Evolutionary conservation across 30 jellyfish, hydroid and myxozoan genomes (phyloP), one percentile per base, ranked within the genome.

Genomic region (Pseudorhiza aurosa): DNA sequence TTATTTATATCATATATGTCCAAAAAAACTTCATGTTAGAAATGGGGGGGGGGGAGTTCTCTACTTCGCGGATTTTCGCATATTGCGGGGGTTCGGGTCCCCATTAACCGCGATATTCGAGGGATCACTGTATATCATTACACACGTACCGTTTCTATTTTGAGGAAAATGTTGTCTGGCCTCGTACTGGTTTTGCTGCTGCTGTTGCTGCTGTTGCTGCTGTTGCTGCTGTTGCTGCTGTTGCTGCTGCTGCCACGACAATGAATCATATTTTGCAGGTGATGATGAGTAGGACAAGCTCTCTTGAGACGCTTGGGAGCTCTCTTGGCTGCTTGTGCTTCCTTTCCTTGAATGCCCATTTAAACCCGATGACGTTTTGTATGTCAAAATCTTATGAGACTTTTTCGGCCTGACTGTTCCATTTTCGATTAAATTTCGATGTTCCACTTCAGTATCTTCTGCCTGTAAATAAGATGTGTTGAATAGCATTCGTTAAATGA

Each of bases 261-360:
- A 53, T 19, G 75, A 22, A 37, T 80, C 91, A 33, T 53, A 45
- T 33, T 59, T 62, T 17, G 77, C 50, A 0, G 91, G 82, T 11
- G 84, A 21, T 7, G 82, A 31, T 25, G 91, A 56, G 59, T 76
- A 76, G 29, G 68, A 65, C 21, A 80, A 14, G 32, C 91, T 80
- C 32, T 80, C 91, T 56, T 80, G 91, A 19, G 91, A 80, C n/a
- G 83, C 58, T 44, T 80, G 91, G 10, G 91, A 80, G 28, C 91
- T 70, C 24, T 80, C 91, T 51, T 64, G 91, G 55, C 91, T 80
- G 42, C 91, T 80, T 22, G 60, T 43, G 37, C 91, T 80, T 31
- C 80, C 69, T 51, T 71, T 51, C 3, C 91, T 33, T 0, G 46
- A 69, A 68, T 67, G 82, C 7, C 91, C 91, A 65, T 68, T 80